A percentile compares a stretch with the other conserved stretches of the same genome.
These are phyloP conservation scores for Urocolius indicus DNA, from an alignment of 2,113 vertebrate genomes.

Conservation along the genomic window DNA sequence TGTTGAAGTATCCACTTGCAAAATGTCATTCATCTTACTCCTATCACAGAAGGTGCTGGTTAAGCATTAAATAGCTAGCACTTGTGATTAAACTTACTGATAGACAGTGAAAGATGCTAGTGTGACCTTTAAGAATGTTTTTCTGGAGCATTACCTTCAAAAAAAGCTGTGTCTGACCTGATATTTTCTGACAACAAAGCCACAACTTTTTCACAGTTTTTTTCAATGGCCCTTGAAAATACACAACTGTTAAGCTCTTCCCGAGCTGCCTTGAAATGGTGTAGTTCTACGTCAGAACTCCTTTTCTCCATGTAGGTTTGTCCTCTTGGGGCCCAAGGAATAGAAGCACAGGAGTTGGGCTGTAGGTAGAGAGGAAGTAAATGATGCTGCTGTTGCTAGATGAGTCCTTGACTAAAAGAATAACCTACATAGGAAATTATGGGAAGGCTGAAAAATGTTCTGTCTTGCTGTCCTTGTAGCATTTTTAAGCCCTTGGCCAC, in stretches of 20 bases:
- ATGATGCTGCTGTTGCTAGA: background rate
- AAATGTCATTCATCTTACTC: background rate
- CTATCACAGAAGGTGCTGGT: background rate
- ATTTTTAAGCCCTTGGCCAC: background rate
- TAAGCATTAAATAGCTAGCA: background rate
- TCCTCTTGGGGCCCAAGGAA: background rate
- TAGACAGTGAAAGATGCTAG: background rate
- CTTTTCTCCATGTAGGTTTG: background rate
- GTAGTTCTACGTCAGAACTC: background rate
- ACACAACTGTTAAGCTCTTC: accelerated
- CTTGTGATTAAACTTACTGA: background rate
- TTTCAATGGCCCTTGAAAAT: background rate
- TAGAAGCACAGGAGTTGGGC: background rate
- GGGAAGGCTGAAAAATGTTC: background rate
- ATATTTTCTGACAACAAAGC: background rate
- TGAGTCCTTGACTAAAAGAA: background rate
- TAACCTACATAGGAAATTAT: background rate
- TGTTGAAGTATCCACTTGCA: background rate
- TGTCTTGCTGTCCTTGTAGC: background rate
- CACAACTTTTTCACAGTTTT: background rate
- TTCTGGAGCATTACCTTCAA: background rate
- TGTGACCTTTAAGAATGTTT: background rate
- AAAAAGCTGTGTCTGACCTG: background rate
- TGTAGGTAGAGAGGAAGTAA: background rate
- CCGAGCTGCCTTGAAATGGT: background rate